Evolutionary conservation across 2,797 vertebrate species (phyloP).

Genomic region (Lacerta viridis): DNA sequence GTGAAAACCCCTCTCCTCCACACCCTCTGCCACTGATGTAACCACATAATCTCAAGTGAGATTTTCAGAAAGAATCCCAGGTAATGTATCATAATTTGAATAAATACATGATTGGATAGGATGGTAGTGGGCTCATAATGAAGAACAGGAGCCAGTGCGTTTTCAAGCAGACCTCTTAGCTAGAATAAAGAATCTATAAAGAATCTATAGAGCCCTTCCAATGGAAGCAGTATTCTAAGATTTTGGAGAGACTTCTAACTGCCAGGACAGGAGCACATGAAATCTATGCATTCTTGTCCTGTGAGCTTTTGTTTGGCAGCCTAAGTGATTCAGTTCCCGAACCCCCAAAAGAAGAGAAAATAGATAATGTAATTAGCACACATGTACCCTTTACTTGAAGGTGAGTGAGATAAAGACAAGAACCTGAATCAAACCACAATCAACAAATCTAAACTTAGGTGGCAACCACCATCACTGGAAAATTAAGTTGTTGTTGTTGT

Average conservation of each 20-base stretch:
- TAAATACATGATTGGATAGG: background rate
- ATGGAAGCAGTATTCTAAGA: background rate
- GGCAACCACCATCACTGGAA: conserved; percentile 12
- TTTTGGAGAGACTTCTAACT: background rate
- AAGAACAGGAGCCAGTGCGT: background rate
- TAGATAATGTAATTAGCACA: background rate
- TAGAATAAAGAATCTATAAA: background rate
- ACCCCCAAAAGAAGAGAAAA: background rate
- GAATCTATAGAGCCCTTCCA: background rate
- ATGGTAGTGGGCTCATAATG: no score
- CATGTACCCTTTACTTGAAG: background rate
- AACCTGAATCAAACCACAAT: background rate
- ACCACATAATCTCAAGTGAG: background rate
- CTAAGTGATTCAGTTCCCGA: background rate
- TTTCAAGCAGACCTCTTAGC: background rate
- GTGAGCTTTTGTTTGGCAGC: background rate
- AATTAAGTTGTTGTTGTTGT: conserved; percentile 54
- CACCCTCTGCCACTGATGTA: background rate
- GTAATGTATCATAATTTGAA: background rate
- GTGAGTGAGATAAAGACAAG: background rate
- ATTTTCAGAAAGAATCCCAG: background rate
- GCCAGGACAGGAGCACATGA: background rate
- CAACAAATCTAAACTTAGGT: background rate
- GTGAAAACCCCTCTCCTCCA: background rate
- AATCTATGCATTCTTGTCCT: background rate